Evolutionary conservation across 2,113 vertebrate genomes (phyloP), one percentile per base, ranked within the genome.

Genomic region (Dicaeum eximium): DNA sequence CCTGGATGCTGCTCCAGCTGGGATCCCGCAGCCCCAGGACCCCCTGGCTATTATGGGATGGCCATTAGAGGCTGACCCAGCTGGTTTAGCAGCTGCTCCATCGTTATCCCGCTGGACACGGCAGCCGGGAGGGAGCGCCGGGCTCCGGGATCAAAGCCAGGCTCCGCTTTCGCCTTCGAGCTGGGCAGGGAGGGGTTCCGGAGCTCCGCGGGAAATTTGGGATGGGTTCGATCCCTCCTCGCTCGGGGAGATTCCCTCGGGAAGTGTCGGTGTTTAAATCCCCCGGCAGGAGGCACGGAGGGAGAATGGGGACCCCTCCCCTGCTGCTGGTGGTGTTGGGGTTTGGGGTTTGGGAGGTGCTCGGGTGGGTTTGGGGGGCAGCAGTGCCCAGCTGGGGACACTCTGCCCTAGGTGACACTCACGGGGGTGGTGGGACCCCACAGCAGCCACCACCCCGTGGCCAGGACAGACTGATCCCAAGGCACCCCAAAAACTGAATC

Each of bases 261-360:
- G 47, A 64, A 14, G 25, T 1, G 12, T 16, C 31, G 7, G 38
- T 14, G 40, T 7, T 15, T 9, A 35, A 47, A 51, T 75, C 33
- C 69, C 1, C 0, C 1, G 67, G 38, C 28, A 61, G 23, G 25
- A 67, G 47, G 51, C 13, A 15, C 0, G 0, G 73, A n/a, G 13
- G 6, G n/a, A 22, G 9, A 21, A 27, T 2, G 6, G 45, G n/a
- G 18, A 9, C 7, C 4, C 13, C 7, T 6, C 22, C 25, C 31
- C 27, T 57, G 37, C 31, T 86, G 47, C 16, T 33, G 75, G 5
- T 15, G 74, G 5, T 15, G 74, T 10, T 45, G 53, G 18, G 2
- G 4, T 38, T 11, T 69, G 78, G 19, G 20, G 5, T 19, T 73
- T n/a, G 38, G 48, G 60, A 24, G 69, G 35, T 19, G 25, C 11